A percentile compares a stretch with the other conserved stretches of the same genome.
Evolutionary conservation across 2,797 vertebrate genomes (phyloP).

Genomic region (Limosa lapponica): DNA sequence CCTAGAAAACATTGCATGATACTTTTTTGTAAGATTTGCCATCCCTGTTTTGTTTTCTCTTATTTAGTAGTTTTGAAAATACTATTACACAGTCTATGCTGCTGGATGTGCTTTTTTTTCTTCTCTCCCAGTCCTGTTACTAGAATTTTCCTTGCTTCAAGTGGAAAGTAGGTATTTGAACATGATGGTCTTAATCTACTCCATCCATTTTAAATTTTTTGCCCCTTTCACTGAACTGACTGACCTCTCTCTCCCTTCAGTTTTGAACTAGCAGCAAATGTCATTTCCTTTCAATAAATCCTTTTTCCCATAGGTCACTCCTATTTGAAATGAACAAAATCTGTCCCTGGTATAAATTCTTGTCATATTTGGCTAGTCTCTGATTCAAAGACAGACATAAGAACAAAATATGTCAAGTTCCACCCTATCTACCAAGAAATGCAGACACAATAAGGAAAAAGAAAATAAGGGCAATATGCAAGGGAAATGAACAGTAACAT

Average conservation of each 20-base stretch:
- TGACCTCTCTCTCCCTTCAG: neutral
- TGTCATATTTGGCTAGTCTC: neutral
- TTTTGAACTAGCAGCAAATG: neutral
- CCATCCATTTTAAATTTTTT: neutral
- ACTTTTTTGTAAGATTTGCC: neutral
- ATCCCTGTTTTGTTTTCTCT: neutral
- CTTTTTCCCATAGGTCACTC: neutral
- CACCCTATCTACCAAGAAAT: neutral
- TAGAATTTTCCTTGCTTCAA: neutral
- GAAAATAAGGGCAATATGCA: neutral
- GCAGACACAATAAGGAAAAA: neutral
- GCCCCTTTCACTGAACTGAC: neutral
- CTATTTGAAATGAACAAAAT: conserved; percentile 3
- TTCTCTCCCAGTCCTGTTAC: rapidly evolving
- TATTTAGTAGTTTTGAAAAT: neutral
- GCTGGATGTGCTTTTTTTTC: neutral
- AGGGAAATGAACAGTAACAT: neutral
- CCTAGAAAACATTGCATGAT: neutral
- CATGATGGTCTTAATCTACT: neutral
- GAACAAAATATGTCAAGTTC: neutral
- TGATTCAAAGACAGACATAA: neutral
- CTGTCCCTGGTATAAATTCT: neutral
- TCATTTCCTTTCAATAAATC: conserved; percentile 3
- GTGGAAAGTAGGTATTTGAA: neutral
- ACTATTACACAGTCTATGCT: neutral